phyloP scores from a whole-genome alignment of 1,140 invertebrate genomes.

The Hypsibius dujardini region DNA sequence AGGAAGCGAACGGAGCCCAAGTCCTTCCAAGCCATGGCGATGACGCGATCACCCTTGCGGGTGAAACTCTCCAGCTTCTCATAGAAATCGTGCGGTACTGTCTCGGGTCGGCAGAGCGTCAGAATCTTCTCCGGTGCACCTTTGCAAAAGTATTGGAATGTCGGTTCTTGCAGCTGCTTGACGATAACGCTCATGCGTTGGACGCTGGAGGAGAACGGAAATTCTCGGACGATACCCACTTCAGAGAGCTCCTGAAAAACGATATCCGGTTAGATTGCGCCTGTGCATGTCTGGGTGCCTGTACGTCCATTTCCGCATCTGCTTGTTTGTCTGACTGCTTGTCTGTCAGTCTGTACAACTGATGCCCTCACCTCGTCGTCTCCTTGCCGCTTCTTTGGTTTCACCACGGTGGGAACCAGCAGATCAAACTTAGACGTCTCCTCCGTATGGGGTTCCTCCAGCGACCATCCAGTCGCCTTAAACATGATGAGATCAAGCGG shows the following conservation, averaged over 20 bases:
- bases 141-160: constrained; percentile 38
- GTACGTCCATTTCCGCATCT: constrained; percentile 4
- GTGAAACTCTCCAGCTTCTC: constrained; percentile 53
- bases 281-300: neutral
- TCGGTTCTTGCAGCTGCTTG: neutral
- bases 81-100: constrained; percentile 52
- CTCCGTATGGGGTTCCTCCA: constrained; percentile 62
- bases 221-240: constrained; percentile 71
- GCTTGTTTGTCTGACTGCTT: neutral
- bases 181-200: constrained; percentile 76
- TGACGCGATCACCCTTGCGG: constrained; percentile 67
- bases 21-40: constrained; percentile 50
- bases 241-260: constrained; percentile 31
- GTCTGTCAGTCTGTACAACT: neutral
- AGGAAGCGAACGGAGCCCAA: neutral
- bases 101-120: constrained; percentile 42
- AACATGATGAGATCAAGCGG: constrained; percentile 73
- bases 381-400: constrained; percentile 33
- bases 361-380: constrained; percentile 16
- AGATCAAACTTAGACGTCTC: constrained; percentile 57
- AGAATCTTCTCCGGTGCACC: constrained; percentile 79
- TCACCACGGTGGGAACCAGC: constrained; percentile 56
- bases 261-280: neutral
- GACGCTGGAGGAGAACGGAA: constrained; percentile 75
- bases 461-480: constrained; percentile 39